phyloP scores from a whole-genome alignment of 2,797 vertebrate species.

The Darevskia mixta region DNA sequence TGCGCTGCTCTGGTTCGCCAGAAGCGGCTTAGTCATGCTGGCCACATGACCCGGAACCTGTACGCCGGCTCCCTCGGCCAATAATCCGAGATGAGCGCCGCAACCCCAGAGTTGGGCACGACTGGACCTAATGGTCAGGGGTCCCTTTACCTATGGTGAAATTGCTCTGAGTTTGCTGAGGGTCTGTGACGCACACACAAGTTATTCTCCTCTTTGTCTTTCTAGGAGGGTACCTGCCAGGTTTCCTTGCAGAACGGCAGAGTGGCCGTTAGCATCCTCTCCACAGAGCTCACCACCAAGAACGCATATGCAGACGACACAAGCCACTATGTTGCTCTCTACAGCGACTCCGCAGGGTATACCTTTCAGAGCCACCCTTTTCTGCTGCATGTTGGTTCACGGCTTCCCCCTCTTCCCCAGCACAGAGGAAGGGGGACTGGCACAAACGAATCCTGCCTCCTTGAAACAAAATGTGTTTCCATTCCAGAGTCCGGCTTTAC shows the following conservation, averaged over 20 bases:
- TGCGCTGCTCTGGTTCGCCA: no score
- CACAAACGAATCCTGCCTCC: neutral
- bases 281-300: conserved; percentile 75
- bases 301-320: conserved; percentile 85
- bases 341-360: conserved; percentile 81
- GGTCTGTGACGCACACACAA: neutral
- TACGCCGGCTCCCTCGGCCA: no score
- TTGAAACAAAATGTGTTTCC: neutral
- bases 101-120: no score
- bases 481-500: conserved; percentile 84
- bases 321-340: conserved; percentile 88
- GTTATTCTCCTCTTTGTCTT: neutral
- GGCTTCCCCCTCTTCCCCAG: neutral
- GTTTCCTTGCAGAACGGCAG: conserved; percentile 85
- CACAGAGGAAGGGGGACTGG: neutral
- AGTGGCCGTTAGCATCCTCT: conserved; percentile 80
- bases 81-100: no score
- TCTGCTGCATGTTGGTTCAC: neutral
- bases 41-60: no score
- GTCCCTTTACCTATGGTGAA: neutral
- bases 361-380: neutral
- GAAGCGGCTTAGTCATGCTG: no score
- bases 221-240: conserved; percentile 85
- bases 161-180: neutral
- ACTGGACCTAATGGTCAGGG: no score